Percentiles rank a stretch among this genome's conserved stretches.
These are phyloP conservation scores for Drosophila planitibia DNA, from an alignment of 2,888 invertebrate genomes.

Conservation along the genomic window DNA sequence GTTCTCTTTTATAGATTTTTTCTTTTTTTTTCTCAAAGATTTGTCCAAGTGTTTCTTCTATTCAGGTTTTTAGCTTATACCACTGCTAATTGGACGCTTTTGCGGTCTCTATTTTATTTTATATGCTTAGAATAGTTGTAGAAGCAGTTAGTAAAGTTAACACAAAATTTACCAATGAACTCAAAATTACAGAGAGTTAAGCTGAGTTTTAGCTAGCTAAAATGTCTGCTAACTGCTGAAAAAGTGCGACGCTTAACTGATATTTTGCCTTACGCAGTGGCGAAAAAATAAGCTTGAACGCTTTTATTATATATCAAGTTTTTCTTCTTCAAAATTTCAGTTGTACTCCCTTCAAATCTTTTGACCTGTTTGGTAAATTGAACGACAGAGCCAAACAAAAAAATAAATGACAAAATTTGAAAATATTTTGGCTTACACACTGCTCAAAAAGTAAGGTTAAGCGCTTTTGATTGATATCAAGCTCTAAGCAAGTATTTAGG, in stretches of 20 bases:
- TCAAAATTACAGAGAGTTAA: not conserved
- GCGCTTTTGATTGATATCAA: not conserved
- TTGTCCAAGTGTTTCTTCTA: conserved; percentile 44
- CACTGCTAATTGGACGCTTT: conserved; percentile 57
- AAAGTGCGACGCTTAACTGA: not conserved
- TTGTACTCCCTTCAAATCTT: not conserved
- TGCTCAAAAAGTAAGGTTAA: not conserved
- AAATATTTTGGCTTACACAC: not conserved
- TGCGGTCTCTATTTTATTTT: conserved; percentile 23
- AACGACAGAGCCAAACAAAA: not conserved
- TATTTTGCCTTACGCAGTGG: not conserved
- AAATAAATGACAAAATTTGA: not conserved
- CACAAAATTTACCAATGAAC: conserved; percentile 20
- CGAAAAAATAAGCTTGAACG: not conserved
- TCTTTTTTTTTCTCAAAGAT: conserved; percentile 10
- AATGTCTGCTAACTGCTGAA: not conserved
- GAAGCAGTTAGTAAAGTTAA: conserved; percentile 38
- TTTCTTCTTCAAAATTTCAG: not conserved
- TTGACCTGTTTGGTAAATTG: not conserved
- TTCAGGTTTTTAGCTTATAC: conserved; percentile 22
- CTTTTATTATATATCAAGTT: not conserved
- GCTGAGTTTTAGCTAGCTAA: not conserved
- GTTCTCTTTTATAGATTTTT: conserved; percentile 1
- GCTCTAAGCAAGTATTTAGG: not conserved
- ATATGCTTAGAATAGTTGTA: conserved; percentile 25